phyloP scores from a whole-genome alignment of 2,797 vertebrate species.

The Anguilla obscura region DNA sequence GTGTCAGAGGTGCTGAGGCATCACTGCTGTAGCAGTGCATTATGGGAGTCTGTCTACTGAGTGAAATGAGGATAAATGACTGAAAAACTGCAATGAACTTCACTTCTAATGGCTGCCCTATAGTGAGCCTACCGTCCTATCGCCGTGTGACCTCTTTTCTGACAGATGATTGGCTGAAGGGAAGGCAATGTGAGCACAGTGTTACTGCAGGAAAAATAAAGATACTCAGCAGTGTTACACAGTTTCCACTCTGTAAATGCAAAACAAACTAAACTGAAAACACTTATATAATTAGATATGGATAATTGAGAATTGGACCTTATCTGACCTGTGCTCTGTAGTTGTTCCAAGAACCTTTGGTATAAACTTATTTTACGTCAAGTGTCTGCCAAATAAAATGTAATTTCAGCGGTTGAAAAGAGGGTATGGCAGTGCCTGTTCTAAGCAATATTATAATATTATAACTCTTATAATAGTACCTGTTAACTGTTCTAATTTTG shows the following conservation, averaged over 20 bases:
- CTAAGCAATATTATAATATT: no score
- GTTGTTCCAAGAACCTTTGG: no score
- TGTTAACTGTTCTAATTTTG: background rate
- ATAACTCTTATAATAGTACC: background rate
- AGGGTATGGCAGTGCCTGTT: background rate
- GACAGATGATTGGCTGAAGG: background rate
- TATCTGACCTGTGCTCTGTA: no score
- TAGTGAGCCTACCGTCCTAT: background rate
- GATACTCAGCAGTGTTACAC: no score
- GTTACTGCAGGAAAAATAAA: no score
- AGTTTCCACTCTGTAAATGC: no score
- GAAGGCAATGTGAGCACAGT: no score
- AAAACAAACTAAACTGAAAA: no score
- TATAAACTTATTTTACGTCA: no score
- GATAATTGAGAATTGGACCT: no score
- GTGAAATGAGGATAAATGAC: background rate
- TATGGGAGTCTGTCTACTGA: background rate
- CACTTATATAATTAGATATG: no score
- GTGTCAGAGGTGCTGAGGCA: background rate
- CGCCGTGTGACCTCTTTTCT: background rate
- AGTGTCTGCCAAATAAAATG: background rate
- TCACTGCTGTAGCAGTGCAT: background rate
- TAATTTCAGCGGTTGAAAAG: background rate
- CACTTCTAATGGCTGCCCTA: background rate
- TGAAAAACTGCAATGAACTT: background rate